Base-by-base conservation (phyloP, 1,140 invertebrate genomes). In the Macrocentrus cingulum region DNA sequence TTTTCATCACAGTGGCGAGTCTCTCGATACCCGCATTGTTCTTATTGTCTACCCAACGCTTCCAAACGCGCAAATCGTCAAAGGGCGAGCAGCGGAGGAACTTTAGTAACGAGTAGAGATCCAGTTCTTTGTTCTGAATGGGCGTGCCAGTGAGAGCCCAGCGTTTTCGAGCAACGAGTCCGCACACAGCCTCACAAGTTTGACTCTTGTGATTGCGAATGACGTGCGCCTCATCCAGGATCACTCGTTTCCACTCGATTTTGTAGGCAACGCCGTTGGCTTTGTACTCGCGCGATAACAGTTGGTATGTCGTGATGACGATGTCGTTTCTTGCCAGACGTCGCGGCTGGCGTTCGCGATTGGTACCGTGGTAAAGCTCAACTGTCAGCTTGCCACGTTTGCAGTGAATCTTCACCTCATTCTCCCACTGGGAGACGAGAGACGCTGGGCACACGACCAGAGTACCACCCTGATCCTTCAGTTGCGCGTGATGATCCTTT, bases 121-220 rank as follows among this genome's bases (percentile, higher is more conserved):
- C 94, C 34, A 89, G 71, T 68, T 95, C 88, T 72, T 94, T 91
- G 72, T 99, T 98, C 63, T 98, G 95, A 49, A 99, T 89, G 0
- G 95, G 95, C 0, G 96, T 99, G 8, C 96, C 96, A 5, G 95
- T 96, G 0, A 98, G 79, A 0, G 86, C 88, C 94, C 94, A 98
- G 37, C 92, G 84, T 22, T 84, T 82, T 41, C 72, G 77, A 0
- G 81, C 85, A 0, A 65, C 62, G 2, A 98, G 70, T 9, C 74
- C 71, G 70, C 85, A 91, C 0, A 90, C 88, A 0, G 90, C 87
- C 64, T 84, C 66, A 1, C 91, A 88, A 0, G 86, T 88, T 50
- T 86, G 79, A 13, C 88, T 86, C 76, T 91, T 95, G 66, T 89
- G 84, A 80, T 98, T 98, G 58, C 95, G 86, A 4, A 98, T 89